These are phyloP conservation scores for Muricea muricata DNA, from an alignment of 92 coral and sea anemone species.

Conservation along the genomic window DNA sequence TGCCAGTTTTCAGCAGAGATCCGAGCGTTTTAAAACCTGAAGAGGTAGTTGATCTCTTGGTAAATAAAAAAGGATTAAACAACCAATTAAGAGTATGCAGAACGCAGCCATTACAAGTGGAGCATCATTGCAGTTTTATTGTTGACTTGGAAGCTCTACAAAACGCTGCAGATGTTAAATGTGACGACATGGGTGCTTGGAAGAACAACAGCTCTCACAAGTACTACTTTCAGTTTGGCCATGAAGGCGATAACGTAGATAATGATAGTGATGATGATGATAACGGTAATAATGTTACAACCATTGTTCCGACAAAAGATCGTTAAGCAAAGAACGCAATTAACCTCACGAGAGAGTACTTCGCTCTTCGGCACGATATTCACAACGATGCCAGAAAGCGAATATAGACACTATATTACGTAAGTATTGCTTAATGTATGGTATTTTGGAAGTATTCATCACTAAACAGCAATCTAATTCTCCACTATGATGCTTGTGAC, in stretches of 20 bases:
- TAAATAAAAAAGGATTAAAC: not conserved
- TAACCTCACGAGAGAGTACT: not conserved
- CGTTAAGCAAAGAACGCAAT: slow-evolving; percentile 38
- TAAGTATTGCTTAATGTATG: too few species aligned
- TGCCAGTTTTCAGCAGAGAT: slow-evolving; percentile 10
- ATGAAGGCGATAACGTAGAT: too few species aligned
- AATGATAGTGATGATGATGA: too few species aligned
- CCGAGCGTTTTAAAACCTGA: not conserved
- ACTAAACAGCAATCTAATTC: slow-evolving; percentile 27
- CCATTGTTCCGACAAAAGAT: too few species aligned
- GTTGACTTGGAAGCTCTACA: slow-evolving; percentile 53
- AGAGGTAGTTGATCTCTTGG: not conserved
- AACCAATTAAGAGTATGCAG: slow-evolving; percentile 24
- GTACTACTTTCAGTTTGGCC: too few species aligned
- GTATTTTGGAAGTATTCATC: too few species aligned
- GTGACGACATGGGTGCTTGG: slow-evolving; percentile 70
- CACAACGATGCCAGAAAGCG: not conserved
- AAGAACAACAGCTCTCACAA: slow-evolving; percentile 58
- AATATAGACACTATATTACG: slow-evolving; percentile 1
- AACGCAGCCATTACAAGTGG: slow-evolving; percentile 57
- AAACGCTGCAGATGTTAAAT: slow-evolving; percentile 56
- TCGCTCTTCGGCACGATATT: not conserved
- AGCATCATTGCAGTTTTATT: slow-evolving; percentile 59
- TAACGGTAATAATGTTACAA: too few species aligned
- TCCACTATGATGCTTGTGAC: too few species aligned